Conservation (phyloP, 2,797 vertebrate species). For the Sylvia borin region DNA sequence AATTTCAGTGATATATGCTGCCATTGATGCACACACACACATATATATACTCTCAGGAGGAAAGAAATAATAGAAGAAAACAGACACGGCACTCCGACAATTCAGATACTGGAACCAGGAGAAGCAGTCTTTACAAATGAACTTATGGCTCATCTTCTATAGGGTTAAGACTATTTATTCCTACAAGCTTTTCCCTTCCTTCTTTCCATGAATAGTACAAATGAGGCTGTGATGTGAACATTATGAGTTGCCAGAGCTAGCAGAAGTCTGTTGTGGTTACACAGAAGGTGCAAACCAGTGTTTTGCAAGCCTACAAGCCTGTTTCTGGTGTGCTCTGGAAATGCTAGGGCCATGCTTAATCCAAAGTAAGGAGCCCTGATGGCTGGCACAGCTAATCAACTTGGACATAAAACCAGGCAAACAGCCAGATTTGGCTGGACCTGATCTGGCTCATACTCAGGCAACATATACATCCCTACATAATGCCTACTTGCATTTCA, state of each 20-base stretch:
- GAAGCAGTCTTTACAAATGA: neutral
- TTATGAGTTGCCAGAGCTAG: neutral
- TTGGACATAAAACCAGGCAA: neutral
- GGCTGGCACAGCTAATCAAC: neutral
- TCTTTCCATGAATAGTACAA: neutral
- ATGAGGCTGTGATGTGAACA: neutral
- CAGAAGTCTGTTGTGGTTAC: neutral
- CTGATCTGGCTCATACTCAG: neutral
- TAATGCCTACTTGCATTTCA: neutral
- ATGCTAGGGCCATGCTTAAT: neutral
- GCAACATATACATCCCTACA: neutral
- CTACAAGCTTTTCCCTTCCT: neutral
- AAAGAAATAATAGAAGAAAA: neutral
- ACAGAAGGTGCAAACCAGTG: neutral
- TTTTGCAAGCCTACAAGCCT: neutral
- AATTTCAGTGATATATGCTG: neutral
- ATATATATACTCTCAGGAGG: neutral
- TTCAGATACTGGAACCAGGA: neutral
- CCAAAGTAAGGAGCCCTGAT: neutral
- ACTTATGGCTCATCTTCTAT: neutral
- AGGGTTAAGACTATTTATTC: neutral
- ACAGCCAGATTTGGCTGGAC: neutral
- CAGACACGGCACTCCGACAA: neutral
- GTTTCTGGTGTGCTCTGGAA: neutral
- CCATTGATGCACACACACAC: neutral